phyloP scores from a whole-genome alignment of 2,888 invertebrate species.

The Scaptomyza caliginosa region DNA sequence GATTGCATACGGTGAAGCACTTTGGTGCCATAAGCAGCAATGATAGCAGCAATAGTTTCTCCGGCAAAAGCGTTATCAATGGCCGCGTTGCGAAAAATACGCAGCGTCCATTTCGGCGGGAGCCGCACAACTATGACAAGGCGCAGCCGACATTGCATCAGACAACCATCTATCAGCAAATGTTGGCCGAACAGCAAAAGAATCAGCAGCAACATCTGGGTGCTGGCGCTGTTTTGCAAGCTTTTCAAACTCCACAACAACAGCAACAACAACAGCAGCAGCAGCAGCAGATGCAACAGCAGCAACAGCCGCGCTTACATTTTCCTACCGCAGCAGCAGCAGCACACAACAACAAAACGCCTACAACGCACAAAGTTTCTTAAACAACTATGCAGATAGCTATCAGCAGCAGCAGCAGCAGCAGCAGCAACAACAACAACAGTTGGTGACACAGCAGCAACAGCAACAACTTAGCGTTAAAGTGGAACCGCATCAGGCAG shows the following conservation, averaged over 20 bases:
- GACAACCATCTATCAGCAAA: conserved; percentile 84
- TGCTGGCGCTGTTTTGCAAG: conserved; percentile 58
- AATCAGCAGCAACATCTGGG: conserved; percentile 73
- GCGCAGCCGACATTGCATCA: conserved; percentile 84
- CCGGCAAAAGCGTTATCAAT: conserved; percentile 80
- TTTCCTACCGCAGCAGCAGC: conserved; percentile 61
- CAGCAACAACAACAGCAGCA: conserved; percentile 77
- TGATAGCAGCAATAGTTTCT: conserved; percentile 47
- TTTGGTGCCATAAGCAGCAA: conserved; percentile 54
- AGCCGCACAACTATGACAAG: conserved; percentile 84
- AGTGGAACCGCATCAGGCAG: conserved; percentile 75
- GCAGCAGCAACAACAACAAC: conserved; percentile 46
- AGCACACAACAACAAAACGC: conserved; percentile 45
- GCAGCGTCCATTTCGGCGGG: conserved; percentile 80
- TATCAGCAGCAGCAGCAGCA: conserved; percentile 62
- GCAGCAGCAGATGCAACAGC: conserved; percentile 50
- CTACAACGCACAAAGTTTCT: conserved; percentile 56
- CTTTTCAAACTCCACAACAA: conserved; percentile 67
- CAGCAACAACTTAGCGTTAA: conserved; percentile 77
- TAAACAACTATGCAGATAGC: conserved; percentile 52
- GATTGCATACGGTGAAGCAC: conserved; percentile 61
- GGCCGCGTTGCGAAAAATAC: conserved; percentile 82
- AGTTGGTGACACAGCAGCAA: conserved; percentile 40
- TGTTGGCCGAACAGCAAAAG: conserved; percentile 83
- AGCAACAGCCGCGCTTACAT: conserved; percentile 54